These are phyloP conservation scores for Matsumurasca onukii DNA, from an alignment of 1,140 invertebrate genomes.

Conservation along the genomic window DNA sequence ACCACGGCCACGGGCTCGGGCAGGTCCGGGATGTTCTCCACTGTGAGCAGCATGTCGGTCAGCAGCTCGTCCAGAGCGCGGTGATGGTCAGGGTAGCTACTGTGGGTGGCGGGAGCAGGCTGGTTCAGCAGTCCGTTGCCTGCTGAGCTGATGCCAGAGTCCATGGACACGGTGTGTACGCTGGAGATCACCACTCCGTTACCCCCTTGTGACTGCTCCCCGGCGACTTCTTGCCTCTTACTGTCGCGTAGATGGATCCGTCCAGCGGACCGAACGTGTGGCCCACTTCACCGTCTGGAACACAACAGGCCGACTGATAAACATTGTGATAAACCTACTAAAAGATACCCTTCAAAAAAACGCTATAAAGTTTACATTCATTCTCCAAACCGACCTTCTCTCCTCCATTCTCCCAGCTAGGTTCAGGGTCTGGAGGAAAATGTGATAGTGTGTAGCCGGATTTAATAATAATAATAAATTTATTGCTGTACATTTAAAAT, in stretches of 20 bases:
- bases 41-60: constrained; percentile 78
- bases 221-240: constrained; percentile 58
- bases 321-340: neutral
- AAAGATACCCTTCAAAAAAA: neutral
- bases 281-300: constrained; percentile 45
- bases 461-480: no score
- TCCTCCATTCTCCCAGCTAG: no score
- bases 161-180: constrained; percentile 78
- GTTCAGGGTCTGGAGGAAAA: no score
- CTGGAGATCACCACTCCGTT: constrained; percentile 42
- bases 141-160: constrained; percentile 78
- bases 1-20: constrained; percentile 35
- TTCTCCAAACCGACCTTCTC: no score
- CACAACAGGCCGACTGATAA: constrained; percentile 1
- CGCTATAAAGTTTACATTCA: no score
- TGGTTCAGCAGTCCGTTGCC: constrained; percentile 52
- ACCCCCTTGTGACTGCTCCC: constrained; percentile 41
- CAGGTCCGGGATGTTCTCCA: constrained; percentile 71
- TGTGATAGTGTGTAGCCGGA: no score
- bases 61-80: constrained; percentile 71
- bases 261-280: constrained; percentile 82
- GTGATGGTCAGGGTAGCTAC: constrained; percentile 46
- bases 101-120: constrained; percentile 50
- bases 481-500: no score
- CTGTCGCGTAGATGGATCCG: constrained; percentile 85